Evolutionary conservation across 1,140 invertebrate species (phyloP), one percentile per base, ranked within the genome.

Genomic region (Atta colombica): DNA sequence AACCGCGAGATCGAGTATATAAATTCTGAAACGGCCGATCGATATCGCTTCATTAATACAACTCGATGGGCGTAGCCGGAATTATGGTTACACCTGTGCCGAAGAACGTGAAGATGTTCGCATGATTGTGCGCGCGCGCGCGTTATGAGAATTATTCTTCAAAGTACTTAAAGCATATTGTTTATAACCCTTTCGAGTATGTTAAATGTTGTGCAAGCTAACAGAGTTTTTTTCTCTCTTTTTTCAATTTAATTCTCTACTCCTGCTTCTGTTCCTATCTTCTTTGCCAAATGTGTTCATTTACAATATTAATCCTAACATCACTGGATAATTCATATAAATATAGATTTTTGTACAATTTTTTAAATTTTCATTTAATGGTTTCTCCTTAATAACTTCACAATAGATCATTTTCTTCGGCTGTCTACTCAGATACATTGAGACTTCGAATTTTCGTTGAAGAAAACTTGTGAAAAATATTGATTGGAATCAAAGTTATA

Each of bases 41-140:
- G 58, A 75, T 84, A 75, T 84, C 39, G 80, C 80, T 84, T 84
- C 69, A 75, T 84, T 84, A 84, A 74, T 75, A 74, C 69, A 75
- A 21, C 80, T 74, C 69, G 28, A 74, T 75, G 69, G 80, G 69
- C 69, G 80, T 84, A 75, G 18, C 80, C 69, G 80, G 80, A 84
- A 84, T 82, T 82, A 82, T 75, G 45, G 55, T 61, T 82, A 84
- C 80, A 84, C 69, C 69, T 61, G 80, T 58, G 69, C 28, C 21
- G 14, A 51, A 51, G 66, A 84, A 63, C 80, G 80, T 51, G 69
- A 84, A 21, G 55, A 75, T 74, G 80, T 82, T 65, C 63, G 68
- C 69, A 45, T 28, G 28, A 74, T 61, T 61, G 18, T 21, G 49
- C 58, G 39, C 69, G 39, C 39, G 39, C 39, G 8, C 39, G 10